Percentiles rank a stretch among this genome's conserved stretches.
These are phyloP conservation scores for Coelogynopora nodosa DNA, from an alignment of 2,888 invertebrate species.

Conservation along the genomic window DNA sequence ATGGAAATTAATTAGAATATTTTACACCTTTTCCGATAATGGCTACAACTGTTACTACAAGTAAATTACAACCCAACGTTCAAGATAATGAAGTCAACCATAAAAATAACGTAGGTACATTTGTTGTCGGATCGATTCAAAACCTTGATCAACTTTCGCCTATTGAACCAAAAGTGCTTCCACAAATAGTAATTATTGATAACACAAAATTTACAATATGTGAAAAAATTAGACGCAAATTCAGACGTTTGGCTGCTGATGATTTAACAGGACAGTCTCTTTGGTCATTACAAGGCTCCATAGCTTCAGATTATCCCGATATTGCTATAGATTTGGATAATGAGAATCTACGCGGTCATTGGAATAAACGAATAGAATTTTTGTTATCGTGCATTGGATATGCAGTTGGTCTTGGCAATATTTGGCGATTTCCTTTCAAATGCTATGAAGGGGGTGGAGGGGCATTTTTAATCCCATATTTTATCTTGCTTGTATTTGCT, in stretches of 20 bases:
- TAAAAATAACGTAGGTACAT: neutral
- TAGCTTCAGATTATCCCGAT: neutral
- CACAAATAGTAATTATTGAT: neutral
- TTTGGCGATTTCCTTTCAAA: neutral
- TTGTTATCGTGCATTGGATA: slow-evolving; percentile 29
- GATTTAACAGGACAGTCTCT: neutral
- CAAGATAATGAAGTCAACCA: too few relatives aligned
- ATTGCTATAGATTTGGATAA: neutral
- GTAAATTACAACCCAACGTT: too few relatives aligned
- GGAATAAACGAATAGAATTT: neutral
- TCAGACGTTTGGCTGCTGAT: neutral
- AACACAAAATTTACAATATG: neutral
- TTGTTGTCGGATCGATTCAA: neutral
- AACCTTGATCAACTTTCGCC: neutral
- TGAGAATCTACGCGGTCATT: neutral
- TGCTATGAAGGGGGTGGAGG: slow-evolving; percentile 26
- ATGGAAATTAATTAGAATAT: too few relatives aligned
- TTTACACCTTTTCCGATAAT: too few relatives aligned
- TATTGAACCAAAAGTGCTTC: neutral
- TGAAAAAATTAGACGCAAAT: neutral
- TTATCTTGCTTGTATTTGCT: neutral
- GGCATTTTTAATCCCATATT: slow-evolving; percentile 6
- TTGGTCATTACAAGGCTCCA: neutral
- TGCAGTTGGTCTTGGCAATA: slow-evolving; percentile 10
- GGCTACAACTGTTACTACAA: too few relatives aligned